Evolutionary conservation across 1,140 invertebrate genomes (phyloP).

Genomic region (Cotesia chilonis): DNA sequence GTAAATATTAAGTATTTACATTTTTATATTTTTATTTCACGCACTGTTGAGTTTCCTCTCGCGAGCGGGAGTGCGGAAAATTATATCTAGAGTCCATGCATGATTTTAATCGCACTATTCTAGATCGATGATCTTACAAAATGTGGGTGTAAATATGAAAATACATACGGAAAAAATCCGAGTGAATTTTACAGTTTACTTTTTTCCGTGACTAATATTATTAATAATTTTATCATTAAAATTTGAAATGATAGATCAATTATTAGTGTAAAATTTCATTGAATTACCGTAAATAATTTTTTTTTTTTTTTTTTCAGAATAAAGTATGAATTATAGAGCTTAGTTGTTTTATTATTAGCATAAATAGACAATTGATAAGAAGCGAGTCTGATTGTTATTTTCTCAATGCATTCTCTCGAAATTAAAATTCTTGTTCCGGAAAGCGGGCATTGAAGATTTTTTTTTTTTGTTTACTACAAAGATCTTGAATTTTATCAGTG

Average conservation of each 20-base stretch:
- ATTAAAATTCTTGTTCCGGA: neutral
- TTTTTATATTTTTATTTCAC: neutral
- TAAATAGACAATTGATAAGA: too few species aligned
- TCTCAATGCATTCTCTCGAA: neutral
- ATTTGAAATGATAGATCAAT: neutral
- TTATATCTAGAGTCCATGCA: conserved; percentile 26
- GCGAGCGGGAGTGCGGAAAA: conserved; percentile 27
- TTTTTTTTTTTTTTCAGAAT: too few species aligned
- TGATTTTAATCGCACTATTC: neutral
- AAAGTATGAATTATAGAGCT: too few species aligned
- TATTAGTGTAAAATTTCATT: too few species aligned
- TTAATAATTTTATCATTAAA: neutral
- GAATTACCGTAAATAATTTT: too few species aligned
- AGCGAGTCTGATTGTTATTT: neutral
- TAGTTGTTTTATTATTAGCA: too few species aligned
- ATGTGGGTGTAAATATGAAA: too few species aligned
- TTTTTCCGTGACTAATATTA: too few species aligned
- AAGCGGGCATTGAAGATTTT: neutral
- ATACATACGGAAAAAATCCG: neutral
- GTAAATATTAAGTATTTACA: neutral
- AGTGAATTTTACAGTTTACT: too few species aligned
- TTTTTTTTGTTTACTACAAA: neutral
- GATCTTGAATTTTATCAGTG: neutral
- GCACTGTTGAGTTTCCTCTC: conserved; percentile 9
- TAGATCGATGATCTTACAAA: too few species aligned